These are phyloP conservation scores for Lobophora halterata DNA, from an alignment of 2,888 invertebrate species.

Conservation along the genomic window DNA sequence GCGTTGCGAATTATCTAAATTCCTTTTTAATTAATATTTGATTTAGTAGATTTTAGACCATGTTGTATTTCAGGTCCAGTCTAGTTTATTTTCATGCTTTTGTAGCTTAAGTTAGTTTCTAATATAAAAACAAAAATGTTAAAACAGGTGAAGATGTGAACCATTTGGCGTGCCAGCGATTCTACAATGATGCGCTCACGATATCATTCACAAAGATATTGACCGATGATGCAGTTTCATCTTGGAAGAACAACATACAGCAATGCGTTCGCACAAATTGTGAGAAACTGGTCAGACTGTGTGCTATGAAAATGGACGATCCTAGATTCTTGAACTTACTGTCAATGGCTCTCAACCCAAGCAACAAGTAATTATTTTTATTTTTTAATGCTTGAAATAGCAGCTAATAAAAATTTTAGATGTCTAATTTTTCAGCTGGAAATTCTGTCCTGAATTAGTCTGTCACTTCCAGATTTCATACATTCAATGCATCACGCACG, in stretches of 20 bases:
- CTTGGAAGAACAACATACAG: slow-evolving; percentile 98
- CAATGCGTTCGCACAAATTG: slow-evolving; percentile 97
- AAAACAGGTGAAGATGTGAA: slow-evolving; percentile 90
- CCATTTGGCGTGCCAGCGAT: slow-evolving; percentile 94
- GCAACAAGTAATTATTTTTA: slow-evolving; percentile 88
- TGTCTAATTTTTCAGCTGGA: no score
- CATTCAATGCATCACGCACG: slow-evolving; percentile 88
- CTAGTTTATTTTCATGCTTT: no score
- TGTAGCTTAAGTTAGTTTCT: no score
- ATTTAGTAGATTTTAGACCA: no score
- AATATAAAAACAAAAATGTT: no score
- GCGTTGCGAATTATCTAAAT: no score
- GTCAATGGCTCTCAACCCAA: slow-evolving; percentile 96
- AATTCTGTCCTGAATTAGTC: not conserved
- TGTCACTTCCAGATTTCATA: slow-evolving; percentile 85
- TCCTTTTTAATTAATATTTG: no score
- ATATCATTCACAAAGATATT: slow-evolving; percentile 97
- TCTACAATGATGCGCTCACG: slow-evolving; percentile 96
- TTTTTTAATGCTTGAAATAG: no score
- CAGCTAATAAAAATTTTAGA: not conserved
- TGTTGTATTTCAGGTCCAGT: no score
- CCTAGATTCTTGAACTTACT: slow-evolving; percentile 94
- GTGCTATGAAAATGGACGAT: slow-evolving; percentile 97
- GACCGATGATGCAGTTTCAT: slow-evolving; percentile 98
- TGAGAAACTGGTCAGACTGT: slow-evolving; percentile 94